These are phyloP conservation scores for Podarcis raffonei DNA, from an alignment of 2,113 vertebrate species.

Conservation along the genomic window DNA sequence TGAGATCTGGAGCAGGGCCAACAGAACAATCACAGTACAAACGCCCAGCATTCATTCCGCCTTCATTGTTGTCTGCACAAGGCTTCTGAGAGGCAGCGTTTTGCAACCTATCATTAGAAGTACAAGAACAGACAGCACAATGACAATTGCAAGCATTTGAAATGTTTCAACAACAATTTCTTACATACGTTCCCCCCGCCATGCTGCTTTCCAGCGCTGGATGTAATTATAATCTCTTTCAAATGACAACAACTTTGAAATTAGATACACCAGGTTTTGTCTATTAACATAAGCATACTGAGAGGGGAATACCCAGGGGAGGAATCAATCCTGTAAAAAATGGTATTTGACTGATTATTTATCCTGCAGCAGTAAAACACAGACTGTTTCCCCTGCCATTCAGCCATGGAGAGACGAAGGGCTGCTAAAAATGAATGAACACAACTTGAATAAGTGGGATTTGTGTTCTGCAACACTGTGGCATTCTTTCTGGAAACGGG, in stretches of 20 bases:
- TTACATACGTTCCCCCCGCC: too few species aligned
- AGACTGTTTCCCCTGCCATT: background rate
- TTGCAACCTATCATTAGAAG: background rate
- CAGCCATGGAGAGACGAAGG: background rate
- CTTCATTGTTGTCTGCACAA: background rate
- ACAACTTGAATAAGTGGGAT: background rate
- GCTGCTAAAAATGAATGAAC: background rate
- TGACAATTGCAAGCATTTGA: background rate
- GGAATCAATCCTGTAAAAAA: background rate
- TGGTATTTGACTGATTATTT: background rate
- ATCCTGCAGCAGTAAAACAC: slow-evolving; percentile 14
- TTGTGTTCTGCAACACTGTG: background rate
- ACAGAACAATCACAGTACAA: too few species aligned
- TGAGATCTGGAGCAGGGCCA: too few species aligned
- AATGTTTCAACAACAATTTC: too few species aligned
- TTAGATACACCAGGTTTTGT: background rate
- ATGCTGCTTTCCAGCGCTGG: background rate
- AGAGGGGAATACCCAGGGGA: background rate
- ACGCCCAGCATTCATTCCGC: background rate
- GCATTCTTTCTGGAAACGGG: background rate
- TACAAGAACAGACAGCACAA: background rate
- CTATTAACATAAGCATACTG: background rate
- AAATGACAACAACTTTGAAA: background rate
- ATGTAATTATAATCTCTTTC: background rate
- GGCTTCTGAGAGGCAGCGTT: background rate